Evolutionary conservation across 2,113 vertebrate species (phyloP).

Genomic region (Laticauda colubrina): DNA sequence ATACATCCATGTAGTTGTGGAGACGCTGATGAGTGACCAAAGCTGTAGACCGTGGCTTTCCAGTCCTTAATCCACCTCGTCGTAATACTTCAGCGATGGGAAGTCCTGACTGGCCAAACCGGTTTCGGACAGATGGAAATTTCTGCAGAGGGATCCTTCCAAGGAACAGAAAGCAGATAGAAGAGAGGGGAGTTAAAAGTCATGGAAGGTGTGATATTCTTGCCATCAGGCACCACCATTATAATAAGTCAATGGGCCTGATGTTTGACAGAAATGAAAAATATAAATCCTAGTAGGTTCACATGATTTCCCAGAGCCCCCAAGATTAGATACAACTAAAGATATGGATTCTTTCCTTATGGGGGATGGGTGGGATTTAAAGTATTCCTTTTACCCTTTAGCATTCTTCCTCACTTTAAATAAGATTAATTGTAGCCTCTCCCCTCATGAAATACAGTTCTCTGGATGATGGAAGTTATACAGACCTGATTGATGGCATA

Average conservation of each 20-base stretch:
- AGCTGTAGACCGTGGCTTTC: neutral
- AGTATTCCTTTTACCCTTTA: neutral
- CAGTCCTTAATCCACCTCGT: constrained; percentile 16
- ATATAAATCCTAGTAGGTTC: neutral
- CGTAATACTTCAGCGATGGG: constrained; percentile 61
- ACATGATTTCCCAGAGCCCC: neutral
- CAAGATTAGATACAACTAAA: neutral
- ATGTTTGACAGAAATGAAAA: neutral
- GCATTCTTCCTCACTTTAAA: neutral
- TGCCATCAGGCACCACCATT: neutral
- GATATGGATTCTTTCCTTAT: neutral
- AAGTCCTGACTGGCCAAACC: constrained; percentile 62
- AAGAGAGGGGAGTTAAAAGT: neutral
- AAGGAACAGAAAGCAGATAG: neutral
- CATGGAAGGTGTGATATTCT: too few relatives aligned
- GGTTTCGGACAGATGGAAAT: constrained; percentile 58
- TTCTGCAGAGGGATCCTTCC: constrained; percentile 77
- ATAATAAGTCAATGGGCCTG: neutral
- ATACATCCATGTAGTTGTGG: constrained; percentile 83
- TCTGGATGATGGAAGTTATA: neutral
- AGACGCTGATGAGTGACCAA: constrained; percentile 43
- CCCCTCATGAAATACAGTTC: neutral
- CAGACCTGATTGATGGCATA: neutral
- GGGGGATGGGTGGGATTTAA: neutral
- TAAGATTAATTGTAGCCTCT: neutral